Evolutionary conservation across 2,888 invertebrate genomes (phyloP).

Genomic region (Epistrophe eligans): DNA sequence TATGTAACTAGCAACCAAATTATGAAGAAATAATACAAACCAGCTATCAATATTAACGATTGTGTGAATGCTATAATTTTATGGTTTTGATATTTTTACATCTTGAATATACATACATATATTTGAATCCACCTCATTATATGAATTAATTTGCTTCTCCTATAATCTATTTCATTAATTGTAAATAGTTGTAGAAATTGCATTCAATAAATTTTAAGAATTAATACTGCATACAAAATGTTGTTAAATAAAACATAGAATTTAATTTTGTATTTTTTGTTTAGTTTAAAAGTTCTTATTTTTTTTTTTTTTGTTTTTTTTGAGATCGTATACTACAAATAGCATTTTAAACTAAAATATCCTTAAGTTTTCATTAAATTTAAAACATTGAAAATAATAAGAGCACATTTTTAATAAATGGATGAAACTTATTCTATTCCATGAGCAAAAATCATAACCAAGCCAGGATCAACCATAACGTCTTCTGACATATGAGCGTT

Average conservation of each 20-base stretch:
- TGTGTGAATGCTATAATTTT: too few species aligned
- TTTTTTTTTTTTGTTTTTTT: slow-evolving; percentile 49
- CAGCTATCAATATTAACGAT: too few species aligned
- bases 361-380: slow-evolving; percentile 37
- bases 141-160: too few species aligned
- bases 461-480: slow-evolving; percentile 97
- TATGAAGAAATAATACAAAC: too few species aligned
- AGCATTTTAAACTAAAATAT: slow-evolving; percentile 58
- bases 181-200: too few species aligned
- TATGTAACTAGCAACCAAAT: too few species aligned
- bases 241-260: not conserved
- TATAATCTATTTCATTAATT: too few species aligned
- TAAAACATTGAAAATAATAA: slow-evolving; percentile 39
- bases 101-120: too few species aligned
- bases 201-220: not conserved
- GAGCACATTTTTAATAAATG: slow-evolving; percentile 45
- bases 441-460: slow-evolving; percentile 99
- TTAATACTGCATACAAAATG: not conserved
- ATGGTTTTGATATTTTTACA: too few species aligned
- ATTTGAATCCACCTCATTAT: too few species aligned
- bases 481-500: slow-evolving; percentile 97
- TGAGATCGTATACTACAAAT: slow-evolving; percentile 69
- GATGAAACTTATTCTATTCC: slow-evolving; percentile 90
- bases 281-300: slow-evolving; percentile 21
- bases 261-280: slow-evolving; percentile 6